These are phyloP conservation scores for Proteles cristata DNA, from an alignment of 2,113 vertebrate species.

Conservation along the genomic window DNA sequence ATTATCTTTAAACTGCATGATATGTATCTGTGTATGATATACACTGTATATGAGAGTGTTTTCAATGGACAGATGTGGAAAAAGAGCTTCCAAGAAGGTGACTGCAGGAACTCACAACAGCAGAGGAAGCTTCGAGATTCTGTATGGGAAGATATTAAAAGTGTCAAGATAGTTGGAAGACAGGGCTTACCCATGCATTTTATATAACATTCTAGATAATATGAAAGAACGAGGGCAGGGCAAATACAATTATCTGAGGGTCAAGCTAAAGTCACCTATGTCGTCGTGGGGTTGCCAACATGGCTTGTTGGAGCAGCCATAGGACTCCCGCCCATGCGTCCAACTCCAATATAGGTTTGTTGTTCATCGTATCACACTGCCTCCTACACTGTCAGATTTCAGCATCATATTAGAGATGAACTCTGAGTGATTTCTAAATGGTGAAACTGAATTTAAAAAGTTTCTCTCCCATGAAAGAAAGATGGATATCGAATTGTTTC, in stretches of 20 bases:
- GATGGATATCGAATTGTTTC: not conserved
- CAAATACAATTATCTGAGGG: not conserved
- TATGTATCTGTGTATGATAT: not conserved
- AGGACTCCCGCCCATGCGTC: too few relatives aligned
- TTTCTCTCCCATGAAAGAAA: not conserved
- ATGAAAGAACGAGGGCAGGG: not conserved
- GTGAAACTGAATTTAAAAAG: not conserved
- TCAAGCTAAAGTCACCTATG: not conserved
- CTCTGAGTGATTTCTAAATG: not conserved
- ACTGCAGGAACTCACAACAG: not conserved
- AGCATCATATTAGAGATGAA: not conserved
- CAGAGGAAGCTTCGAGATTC: not conserved
- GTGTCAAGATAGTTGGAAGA: constrained; percentile 8
- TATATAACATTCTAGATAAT: not conserved
- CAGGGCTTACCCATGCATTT: not conserved
- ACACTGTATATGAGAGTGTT: not conserved
- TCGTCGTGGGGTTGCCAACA: not conserved
- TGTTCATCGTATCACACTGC: not conserved
- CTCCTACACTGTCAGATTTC: not conserved
- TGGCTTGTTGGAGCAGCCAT: accelerated
- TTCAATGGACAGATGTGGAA: not conserved
- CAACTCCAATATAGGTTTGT: not conserved
- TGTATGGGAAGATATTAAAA: not conserved
- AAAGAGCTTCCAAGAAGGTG: not conserved
- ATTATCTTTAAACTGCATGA: not conserved